phyloP scores from a whole-genome alignment of 2,888 invertebrate genomes.

The Tridacna crocea region DNA sequence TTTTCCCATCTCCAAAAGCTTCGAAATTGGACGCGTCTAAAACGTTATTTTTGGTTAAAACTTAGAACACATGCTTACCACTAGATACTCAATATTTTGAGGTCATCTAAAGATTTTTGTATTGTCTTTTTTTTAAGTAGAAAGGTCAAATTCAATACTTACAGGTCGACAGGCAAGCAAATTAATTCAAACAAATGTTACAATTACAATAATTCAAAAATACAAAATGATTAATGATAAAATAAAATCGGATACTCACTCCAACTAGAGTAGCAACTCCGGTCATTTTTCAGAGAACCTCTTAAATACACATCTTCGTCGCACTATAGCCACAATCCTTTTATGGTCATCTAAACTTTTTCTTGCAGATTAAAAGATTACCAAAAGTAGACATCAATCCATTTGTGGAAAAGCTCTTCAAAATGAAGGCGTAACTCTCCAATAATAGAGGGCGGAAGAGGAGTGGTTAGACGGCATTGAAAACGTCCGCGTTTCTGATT shows the following conservation, averaged over 20 bases:
- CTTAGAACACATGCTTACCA: no score
- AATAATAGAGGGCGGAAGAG: slow-evolving; percentile 58
- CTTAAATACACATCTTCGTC: slow-evolving; percentile 29
- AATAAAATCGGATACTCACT: slow-evolving; percentile 36
- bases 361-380: slow-evolving; percentile 32
- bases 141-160: no score
- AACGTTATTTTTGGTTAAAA: no score
- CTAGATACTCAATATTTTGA: no score
- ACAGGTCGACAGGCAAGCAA: no score
- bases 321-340: slow-evolving; percentile 13
- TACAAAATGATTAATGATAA: no score
- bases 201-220: no score
- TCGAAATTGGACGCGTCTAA: no score
- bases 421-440: slow-evolving; percentile 47
- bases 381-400: slow-evolving; percentile 30
- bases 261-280: slow-evolving; percentile 58
- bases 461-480: slow-evolving; percentile 52
- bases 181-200: no score
- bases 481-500: slow-evolving; percentile 43
- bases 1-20: no score
- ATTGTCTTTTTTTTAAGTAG: no score
- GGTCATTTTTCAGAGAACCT: slow-evolving; percentile 51
- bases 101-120: no score
- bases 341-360: slow-evolving; percentile 26
- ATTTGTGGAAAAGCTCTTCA: slow-evolving; percentile 23